A percentile compares a stretch with the other conserved stretches of the same genome.
Conservation (phyloP, 2,113 vertebrate genomes). For the Embiotoca jacksoni region DNA sequence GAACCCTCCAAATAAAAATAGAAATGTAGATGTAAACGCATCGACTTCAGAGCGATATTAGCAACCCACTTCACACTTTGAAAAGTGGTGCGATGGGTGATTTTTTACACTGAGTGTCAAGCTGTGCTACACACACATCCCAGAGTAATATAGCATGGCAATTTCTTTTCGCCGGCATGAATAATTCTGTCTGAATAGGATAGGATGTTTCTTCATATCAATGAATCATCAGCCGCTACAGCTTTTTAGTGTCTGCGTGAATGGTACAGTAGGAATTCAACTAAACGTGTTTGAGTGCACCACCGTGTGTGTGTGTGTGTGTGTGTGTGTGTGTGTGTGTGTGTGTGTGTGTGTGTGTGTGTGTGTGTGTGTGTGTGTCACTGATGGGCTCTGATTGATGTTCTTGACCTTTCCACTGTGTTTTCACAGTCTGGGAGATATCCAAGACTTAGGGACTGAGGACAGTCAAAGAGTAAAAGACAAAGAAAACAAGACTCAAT, state of each 20-base stretch:
- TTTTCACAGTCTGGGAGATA: slow-evolving; percentile 49
- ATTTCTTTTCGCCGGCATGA: slow-evolving; percentile 78
- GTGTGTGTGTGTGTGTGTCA: background rate
- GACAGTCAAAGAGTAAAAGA: slow-evolving; percentile 12
- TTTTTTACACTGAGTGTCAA: slow-evolving; percentile 70
- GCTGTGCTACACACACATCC: slow-evolving; percentile 72
- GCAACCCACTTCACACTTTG: slow-evolving; percentile 76
- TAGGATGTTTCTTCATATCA: slow-evolving; percentile 78
- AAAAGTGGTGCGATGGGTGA: slow-evolving; percentile 69
- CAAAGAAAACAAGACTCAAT: slow-evolving; percentile 1
- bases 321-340: too few relatives aligned
- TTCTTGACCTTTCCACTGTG: slow-evolving; percentile 61
- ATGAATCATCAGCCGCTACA: slow-evolving; percentile 78
- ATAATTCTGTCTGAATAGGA: slow-evolving; percentile 85
- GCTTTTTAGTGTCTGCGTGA: slow-evolving; percentile 60
- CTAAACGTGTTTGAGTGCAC: slow-evolving; percentile 18
- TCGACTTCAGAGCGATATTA: slow-evolving; percentile 73
- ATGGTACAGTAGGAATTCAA: slow-evolving; percentile 47
- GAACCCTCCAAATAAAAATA: slow-evolving; percentile 72
- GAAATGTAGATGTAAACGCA: slow-evolving; percentile 69
- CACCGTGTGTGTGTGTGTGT: background rate
- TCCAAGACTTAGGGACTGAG: slow-evolving; percentile 13
- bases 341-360: too few relatives aligned
- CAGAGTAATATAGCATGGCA: slow-evolving; percentile 74
- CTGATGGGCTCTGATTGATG: slow-evolving; percentile 48